Evolutionary conservation across 2,888 invertebrate genomes (phyloP), one percentile per base, ranked within the genome.

Genomic region (Rotaria sp.): DNA sequence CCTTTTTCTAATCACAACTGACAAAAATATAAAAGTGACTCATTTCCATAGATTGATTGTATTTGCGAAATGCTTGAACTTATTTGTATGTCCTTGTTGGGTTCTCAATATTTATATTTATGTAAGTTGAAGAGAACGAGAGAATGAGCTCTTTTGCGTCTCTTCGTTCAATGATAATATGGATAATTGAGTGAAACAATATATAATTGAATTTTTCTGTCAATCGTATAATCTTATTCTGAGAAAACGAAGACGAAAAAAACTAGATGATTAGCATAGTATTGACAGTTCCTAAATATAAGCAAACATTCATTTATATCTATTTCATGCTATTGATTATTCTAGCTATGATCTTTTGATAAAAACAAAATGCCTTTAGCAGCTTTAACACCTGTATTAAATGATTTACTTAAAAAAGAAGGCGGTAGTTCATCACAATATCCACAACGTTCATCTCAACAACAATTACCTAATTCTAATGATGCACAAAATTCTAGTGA

Each of bases 351-450:
- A 35, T 67, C 35, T 30, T 35, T 8, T 13, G 35, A 67, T 80
- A 41, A 21, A 26, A 80, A 21, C 0, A 41, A 24, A 2, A 80
- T 80, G 80, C 45, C 80, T 11, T 18, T 80, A 21, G 80, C 80
- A 45, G 80, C 80, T n/a, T 5, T 80, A 80, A 80, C 80, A n/a
- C 80, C 80, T 45, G 80, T 80, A 26, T 15, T 80, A 45, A 80
- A 80, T 45, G 80, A 80, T 41, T 45, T 80, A 67, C 35, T 67
- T 18, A 26, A 67, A 15, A 67, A 67, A 67, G 67, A 67, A 0
- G 67, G 35, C 4, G 4, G 18, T 8, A 15, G 21, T 4, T 35
- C 67, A 67, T 30, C 67, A 26, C 7, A 35, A 2, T 67, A 35
- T 67, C 67, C 67, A 21, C 26, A 67, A 67, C 11, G 35, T 35